Base-by-base conservation (phyloP, 1,140 invertebrate genomes). In the Cherax destructor region DNA sequence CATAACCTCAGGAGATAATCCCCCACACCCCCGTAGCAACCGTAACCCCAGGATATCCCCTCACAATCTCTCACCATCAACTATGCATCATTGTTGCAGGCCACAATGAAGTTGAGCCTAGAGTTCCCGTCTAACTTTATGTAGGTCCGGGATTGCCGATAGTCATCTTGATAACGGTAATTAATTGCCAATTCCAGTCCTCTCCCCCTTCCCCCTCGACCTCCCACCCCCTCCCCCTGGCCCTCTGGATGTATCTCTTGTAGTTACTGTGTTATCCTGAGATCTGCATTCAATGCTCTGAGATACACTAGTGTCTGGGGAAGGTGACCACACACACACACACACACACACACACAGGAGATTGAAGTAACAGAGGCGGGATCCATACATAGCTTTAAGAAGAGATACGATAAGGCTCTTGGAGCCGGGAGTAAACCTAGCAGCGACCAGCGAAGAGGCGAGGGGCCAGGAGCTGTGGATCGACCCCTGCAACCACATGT, bases 111-210 rank as follows among this genome's bases (percentile, higher is more conserved):
- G 78, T 80, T 49, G 78, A 16, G 18, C 30, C 13, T 49, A 16
- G 78, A 13, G 30, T n/a, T 80, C 47, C 78, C 10, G 11, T 7
- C 30, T 50, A 24, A 24, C 18, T 80, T 56, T 80, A 80, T 80
- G 78, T 49, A 80, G 49, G 78, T 21, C 78, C 13, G n/a, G 78
- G 52, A 56, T 80, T 52, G 78, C 78, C 78, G 78, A 80, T 80
- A 56, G 78, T 16, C 18, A 52, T 56, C 49, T 24, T 52, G 78
- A 80, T 80, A 80, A 50, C 78, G 13, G 24, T 52, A 80, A 80
- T 80, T 50, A 80, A 80, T 80, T 80, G 78, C 47, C 78, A 56
- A 80, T 80, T 56, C 50, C 47, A 49, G 30, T 21, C 77, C 50
- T 21, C 50, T 10, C 52, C 30, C 52, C 52, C 52, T 56, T 56